Percentiles rank a stretch among this genome's conserved stretches.
These are phyloP conservation scores for Aspidoscelis tigris DNA, from an alignment of 2,113 vertebrate genomes.

Conservation along the genomic window DNA sequence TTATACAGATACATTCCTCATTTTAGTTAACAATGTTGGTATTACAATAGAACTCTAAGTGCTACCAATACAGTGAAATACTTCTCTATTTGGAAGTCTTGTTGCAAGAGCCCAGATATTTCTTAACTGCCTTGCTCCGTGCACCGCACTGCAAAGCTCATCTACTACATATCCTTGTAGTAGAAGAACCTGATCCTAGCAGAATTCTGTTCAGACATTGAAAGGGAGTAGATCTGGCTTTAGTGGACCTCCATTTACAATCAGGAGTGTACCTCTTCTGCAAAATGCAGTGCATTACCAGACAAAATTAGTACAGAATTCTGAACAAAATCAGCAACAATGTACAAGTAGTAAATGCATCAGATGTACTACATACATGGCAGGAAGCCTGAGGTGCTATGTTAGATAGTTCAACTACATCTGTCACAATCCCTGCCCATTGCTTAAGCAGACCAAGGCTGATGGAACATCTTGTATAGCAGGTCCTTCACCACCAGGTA, in stretches of 20 bases:
- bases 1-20: not conserved
- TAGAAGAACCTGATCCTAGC: not conserved
- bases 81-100: not conserved
- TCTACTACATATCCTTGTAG: not conserved
- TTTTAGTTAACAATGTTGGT: too few species aligned
- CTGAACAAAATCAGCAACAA: not conserved
- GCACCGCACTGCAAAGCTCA: not conserved
- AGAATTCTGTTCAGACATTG: not conserved
- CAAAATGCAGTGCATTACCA: not conserved
- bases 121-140: not conserved
- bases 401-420: not conserved
- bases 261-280: not conserved
- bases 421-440: not conserved
- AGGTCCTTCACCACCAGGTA: not conserved
- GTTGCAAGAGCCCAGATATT: conserved; percentile 5
- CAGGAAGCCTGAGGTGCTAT: not conserved
- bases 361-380: not conserved
- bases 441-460: not conserved
- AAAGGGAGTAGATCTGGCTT: not conserved
- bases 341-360: not conserved
- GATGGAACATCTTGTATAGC: not conserved
- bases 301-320: not conserved
- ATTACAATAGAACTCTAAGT: not conserved
- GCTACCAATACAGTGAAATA: not conserved
- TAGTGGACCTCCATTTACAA: not conserved